These are phyloP conservation scores for Apomyelois bistriatella DNA, from an alignment of 2,888 invertebrate genomes.

Conservation along the genomic window DNA sequence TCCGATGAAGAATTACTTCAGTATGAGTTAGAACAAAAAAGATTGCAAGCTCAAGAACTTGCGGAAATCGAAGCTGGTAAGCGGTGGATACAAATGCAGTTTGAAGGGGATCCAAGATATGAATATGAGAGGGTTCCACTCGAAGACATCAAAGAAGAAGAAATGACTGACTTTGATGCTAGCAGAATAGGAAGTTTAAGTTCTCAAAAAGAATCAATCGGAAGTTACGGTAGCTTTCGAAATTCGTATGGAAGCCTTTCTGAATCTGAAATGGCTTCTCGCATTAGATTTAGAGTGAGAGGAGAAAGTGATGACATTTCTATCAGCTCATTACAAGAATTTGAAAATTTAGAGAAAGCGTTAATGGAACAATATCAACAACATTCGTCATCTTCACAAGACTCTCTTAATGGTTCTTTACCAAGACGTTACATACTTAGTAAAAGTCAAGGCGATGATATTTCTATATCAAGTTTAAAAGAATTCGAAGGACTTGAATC, in stretches of 20 bases:
- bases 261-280: conserved; percentile 91
- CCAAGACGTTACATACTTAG: conserved; percentile 85
- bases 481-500: conserved; percentile 96
- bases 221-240: conserved; percentile 89
- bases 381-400: conserved; percentile 89
- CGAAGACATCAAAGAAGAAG: conserved; percentile 96
- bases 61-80: conserved; percentile 86
- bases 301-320: conserved; percentile 96
- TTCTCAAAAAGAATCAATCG: conserved; percentile 88
- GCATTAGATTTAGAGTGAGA: conserved; percentile 90
- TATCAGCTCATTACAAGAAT: conserved; percentile 95
- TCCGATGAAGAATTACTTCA: conserved; percentile 81
- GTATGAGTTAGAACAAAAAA: conserved; percentile 85
- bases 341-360: conserved; percentile 93
- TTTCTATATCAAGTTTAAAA: conserved; percentile 91
- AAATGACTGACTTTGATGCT: conserved; percentile 91
- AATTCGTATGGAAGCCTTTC: conserved; percentile 95
- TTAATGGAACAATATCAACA: conserved; percentile 89
- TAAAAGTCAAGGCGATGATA: conserved; percentile 90
- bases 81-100: conserved; percentile 94
- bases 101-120: conserved; percentile 87
- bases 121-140: conserved; percentile 91
- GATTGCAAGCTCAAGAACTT: conserved; percentile 67
- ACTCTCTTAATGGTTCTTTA: conserved; percentile 90
- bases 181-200: conserved; percentile 88